phyloP scores from a whole-genome alignment of 1,140 invertebrate species.

The Drosophila nannoptera region DNA sequence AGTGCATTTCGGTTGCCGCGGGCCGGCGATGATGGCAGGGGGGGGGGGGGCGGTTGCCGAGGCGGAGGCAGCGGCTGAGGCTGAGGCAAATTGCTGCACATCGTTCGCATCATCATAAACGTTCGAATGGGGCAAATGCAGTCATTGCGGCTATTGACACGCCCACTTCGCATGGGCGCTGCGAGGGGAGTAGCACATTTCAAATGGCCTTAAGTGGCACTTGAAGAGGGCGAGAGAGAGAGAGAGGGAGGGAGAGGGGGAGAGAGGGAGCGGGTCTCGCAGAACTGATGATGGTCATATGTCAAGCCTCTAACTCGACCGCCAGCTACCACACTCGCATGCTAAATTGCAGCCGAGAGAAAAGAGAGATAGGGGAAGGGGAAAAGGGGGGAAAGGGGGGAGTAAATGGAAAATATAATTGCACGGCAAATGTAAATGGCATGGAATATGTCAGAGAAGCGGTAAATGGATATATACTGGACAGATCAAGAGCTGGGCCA shows the following conservation, averaged over 20 bases:
- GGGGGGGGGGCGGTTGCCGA: too few relatives aligned
- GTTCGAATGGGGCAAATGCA: slow-evolving; percentile 64
- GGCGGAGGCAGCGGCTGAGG: too few relatives aligned
- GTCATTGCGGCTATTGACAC: slow-evolving; percentile 57
- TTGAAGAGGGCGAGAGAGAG: slow-evolving; percentile 11
- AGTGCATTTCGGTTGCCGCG: slow-evolving; percentile 63
- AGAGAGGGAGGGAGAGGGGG: too few relatives aligned
- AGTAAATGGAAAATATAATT: slow-evolving; percentile 1
- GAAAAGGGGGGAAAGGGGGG: too few relatives aligned
- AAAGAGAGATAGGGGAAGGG: neutral
- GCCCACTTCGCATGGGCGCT: slow-evolving; percentile 40
- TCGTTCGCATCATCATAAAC: slow-evolving; percentile 57
- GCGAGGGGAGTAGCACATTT: slow-evolving; percentile 36
- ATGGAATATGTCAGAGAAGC: neutral
- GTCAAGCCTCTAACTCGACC: slow-evolving; percentile 59
- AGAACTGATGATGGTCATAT: slow-evolving; percentile 58
- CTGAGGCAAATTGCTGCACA: slow-evolving; percentile 45
- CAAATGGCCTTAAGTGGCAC: slow-evolving; percentile 58
- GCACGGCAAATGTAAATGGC: neutral
- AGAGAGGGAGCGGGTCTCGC: slow-evolving; percentile 13
- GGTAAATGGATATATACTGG: neutral
- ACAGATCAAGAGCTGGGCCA: too few relatives aligned
- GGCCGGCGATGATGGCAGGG: slow-evolving; percentile 2
- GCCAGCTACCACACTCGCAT: neutral
- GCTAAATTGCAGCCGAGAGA: slow-evolving; percentile 4